A percentile compares a stretch with the other conserved stretches of the same genome.
Evolutionary conservation across 2,888 invertebrate species (phyloP).

Genomic region (Drosophila longiperda): DNA sequence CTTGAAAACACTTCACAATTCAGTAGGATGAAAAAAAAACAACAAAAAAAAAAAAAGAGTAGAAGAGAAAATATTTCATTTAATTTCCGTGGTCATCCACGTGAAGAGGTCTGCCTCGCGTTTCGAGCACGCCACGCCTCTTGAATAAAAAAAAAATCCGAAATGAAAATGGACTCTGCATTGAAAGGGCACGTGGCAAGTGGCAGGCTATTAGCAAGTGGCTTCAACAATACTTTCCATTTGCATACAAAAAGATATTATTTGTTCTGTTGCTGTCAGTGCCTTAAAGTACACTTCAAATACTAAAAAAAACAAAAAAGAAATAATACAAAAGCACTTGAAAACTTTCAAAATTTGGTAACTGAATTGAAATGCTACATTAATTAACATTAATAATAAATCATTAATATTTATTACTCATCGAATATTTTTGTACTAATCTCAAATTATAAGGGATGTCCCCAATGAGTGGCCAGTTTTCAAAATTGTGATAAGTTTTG

Average conservation of each 20-base stretch:
- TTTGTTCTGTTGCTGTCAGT: slow-evolving; percentile 59
- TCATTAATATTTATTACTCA: background rate
- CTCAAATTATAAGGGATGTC: background rate
- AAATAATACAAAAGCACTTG: background rate
- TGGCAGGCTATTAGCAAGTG: slow-evolving; percentile 63
- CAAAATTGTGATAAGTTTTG: background rate
- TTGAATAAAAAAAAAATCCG: slow-evolving; percentile 3
- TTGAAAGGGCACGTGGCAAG: slow-evolving; percentile 34
- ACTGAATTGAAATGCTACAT: background rate
- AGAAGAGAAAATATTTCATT: slow-evolving; percentile 60
- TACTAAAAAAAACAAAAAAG: slow-evolving; percentile 18
- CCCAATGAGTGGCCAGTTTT: too few relatives aligned
- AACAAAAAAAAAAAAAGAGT: too few relatives aligned
- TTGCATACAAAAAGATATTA: slow-evolving; percentile 70
- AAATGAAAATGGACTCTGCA: slow-evolving; percentile 41
- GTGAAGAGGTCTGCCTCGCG: slow-evolving; percentile 72
- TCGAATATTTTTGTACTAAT: background rate
- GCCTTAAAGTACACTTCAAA: slow-evolving; percentile 48
- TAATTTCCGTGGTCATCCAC: slow-evolving; percentile 76
- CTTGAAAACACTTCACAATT: slow-evolving; percentile 44
- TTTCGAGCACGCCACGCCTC: slow-evolving; percentile 43
- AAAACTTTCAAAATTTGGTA: background rate
- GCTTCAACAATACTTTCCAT: slow-evolving; percentile 51
- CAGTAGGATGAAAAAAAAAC: slow-evolving; percentile 13
- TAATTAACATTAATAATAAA: background rate